Percentiles rank a stretch among this genome's conserved stretches.
Conservation (phyloP, 1,140 invertebrate genomes). For the Vanessa tameamea region DNA sequence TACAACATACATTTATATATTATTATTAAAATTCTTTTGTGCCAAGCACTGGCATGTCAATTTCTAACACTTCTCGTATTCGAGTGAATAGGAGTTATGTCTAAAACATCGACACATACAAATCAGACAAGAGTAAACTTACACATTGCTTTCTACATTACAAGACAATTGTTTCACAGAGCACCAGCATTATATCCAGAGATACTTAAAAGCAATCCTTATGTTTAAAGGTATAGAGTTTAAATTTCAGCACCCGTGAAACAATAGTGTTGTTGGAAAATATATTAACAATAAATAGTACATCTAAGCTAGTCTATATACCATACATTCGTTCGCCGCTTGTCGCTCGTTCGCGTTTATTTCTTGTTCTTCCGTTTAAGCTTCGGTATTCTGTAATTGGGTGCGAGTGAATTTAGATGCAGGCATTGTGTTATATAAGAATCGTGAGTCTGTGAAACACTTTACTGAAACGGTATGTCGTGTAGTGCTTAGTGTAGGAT, state of each 20-base stretch:
- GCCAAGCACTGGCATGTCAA: slow-evolving; percentile 5
- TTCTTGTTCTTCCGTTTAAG: slow-evolving; percentile 69
- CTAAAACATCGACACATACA: slow-evolving; percentile 27
- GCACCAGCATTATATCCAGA: background rate
- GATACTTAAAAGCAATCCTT: background rate
- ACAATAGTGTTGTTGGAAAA: slow-evolving; percentile 45
- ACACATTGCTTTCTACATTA: slow-evolving; percentile 30
- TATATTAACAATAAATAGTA: slow-evolving; percentile 68
- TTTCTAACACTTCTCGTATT: slow-evolving; percentile 18
- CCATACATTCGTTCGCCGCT: slow-evolving; percentile 67
- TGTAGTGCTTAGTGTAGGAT: background rate
- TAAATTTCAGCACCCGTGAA: slow-evolving; percentile 35
- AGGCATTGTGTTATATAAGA: slow-evolving; percentile 48
- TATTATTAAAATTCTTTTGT: slow-evolving; percentile 5
- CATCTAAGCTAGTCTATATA: slow-evolving; percentile 62
- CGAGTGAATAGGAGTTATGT: slow-evolving; percentile 29
- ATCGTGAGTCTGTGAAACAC: slow-evolving; percentile 45
- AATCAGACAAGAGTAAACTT: slow-evolving; percentile 33
- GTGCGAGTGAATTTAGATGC: slow-evolving; percentile 68
- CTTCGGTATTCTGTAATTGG: slow-evolving; percentile 76
- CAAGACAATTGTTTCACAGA: slow-evolving; percentile 37
- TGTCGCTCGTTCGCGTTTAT: slow-evolving; percentile 62
- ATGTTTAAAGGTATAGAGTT: background rate
- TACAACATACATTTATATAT: background rate
- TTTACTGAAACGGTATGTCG: slow-evolving; percentile 7